These are phyloP conservation scores for Castor canadensis DNA, from an alignment of 2,113 vertebrate species.

Conservation along the genomic window DNA sequence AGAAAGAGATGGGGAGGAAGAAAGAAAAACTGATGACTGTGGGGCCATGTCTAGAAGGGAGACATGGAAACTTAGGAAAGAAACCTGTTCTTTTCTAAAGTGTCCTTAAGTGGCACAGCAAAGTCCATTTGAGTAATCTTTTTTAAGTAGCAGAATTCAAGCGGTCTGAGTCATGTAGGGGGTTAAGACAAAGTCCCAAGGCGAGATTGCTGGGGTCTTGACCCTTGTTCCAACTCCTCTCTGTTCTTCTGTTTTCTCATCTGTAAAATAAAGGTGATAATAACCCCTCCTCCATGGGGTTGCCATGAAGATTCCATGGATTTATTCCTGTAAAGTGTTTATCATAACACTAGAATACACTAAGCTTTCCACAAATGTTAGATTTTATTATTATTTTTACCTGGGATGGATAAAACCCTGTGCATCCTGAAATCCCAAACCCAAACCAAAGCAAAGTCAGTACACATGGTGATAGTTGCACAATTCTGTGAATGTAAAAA, in stretches of 20 bases:
- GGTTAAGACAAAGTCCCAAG: neutral
- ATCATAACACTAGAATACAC: neutral
- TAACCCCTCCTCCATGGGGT: no score
- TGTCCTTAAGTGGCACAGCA: neutral
- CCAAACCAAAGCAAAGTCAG: neutral
- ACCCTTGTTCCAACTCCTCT: neutral
- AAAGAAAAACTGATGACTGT: neutral
- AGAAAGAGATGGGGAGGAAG: neutral
- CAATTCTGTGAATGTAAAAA: neutral
- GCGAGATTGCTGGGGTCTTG: rapidly evolving
- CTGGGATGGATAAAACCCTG: neutral
- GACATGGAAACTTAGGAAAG: neutral
- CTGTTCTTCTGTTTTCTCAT: neutral
- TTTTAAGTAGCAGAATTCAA: neutral
- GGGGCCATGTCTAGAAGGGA: neutral
- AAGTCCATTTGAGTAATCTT: neutral
- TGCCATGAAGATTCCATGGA: neutral
- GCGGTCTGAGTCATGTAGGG: neutral
- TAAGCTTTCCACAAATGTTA: neutral
- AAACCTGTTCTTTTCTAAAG: neutral
- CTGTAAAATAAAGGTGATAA: neutral
- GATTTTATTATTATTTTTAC: neutral
- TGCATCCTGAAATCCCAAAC: neutral
- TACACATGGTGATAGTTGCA: neutral
- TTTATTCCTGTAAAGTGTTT: rapidly evolving